Percentiles rank a stretch among this genome's conserved stretches.
These are phyloP conservation scores for Bradypus variegatus DNA, from an alignment of 2,797 vertebrate species.

Conservation along the genomic window DNA sequence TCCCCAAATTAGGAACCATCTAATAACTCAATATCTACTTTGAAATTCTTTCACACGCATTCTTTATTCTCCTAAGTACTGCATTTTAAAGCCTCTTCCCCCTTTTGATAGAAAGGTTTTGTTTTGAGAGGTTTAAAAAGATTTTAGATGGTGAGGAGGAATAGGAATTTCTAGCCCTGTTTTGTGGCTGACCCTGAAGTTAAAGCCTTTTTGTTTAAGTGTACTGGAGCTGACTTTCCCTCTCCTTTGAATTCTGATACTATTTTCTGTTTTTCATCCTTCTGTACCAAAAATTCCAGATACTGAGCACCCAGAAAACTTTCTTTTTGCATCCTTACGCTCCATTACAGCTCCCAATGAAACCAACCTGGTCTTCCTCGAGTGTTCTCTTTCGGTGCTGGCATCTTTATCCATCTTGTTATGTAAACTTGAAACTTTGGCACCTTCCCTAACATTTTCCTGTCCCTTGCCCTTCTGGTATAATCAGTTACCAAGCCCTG, in stretches of 20 bases:
- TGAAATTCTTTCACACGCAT: constrained; percentile 40
- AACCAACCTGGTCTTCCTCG: background rate
- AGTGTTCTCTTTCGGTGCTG: background rate
- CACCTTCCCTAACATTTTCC: background rate
- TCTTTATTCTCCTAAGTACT: constrained; percentile 14
- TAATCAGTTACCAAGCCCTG: background rate
- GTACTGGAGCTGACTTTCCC: background rate
- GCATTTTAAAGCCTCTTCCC: background rate
- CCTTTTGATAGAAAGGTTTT: background rate
- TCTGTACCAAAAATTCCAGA: background rate
- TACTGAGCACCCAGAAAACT: background rate
- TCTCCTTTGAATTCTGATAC: background rate
- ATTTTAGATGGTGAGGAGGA: background rate
- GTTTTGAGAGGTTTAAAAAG: constrained; percentile 33
- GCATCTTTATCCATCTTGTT: background rate
- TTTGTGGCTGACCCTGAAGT: background rate
- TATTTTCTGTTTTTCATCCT: background rate
- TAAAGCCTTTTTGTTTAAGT: background rate
- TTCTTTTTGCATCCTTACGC: background rate
- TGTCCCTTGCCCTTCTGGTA: background rate
- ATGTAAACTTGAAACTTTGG: background rate
- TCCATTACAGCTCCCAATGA: background rate
- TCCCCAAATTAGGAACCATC: constrained; percentile 18
- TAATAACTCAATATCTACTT: background rate
- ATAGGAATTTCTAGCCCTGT: background rate